Conservation (phyloP, 2,113 vertebrate species). For the Emydocephalus ijimae region DNA sequence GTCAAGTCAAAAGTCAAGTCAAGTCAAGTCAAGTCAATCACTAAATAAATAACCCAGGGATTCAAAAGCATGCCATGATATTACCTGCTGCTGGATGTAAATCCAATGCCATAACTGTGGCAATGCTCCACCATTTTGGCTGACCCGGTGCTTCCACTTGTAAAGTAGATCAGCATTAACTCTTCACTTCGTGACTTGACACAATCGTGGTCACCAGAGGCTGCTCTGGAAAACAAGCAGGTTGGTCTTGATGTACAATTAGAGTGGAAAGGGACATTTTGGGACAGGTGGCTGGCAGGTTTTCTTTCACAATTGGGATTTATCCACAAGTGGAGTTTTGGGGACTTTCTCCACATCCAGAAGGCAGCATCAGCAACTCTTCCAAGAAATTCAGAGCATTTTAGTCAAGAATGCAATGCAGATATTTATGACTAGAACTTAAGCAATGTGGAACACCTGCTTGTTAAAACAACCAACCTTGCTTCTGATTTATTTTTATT, state of each 20-base stretch:
- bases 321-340: background rate
- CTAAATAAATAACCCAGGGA: background rate
- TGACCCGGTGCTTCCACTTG: conserved; percentile 77
- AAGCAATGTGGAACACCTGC: background rate
- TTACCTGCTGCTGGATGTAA: conserved; percentile 73
- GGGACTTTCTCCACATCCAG: background rate
- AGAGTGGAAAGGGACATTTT: background rate
- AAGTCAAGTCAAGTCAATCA: no score
- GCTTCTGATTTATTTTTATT: background rate
- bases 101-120: conserved; percentile 77
- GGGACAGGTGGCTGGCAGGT: accelerated
- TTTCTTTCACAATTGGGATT: background rate
- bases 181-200: conserved; percentile 71
- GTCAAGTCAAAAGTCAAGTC: no score
- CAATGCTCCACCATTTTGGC: conserved; percentile 82
- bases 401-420: background rate
- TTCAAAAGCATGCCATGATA: background rate
- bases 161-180: conserved; percentile 76
- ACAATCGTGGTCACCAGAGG: conserved; percentile 68
- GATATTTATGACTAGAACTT: background rate
- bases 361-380: background rate
- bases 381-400: background rate
- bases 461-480: background rate
- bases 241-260: background rate
- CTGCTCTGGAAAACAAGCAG: conserved; percentile 60